phyloP scores from a whole-genome alignment of 1,140 invertebrate genomes.

The Lethrus apterus region DNA sequence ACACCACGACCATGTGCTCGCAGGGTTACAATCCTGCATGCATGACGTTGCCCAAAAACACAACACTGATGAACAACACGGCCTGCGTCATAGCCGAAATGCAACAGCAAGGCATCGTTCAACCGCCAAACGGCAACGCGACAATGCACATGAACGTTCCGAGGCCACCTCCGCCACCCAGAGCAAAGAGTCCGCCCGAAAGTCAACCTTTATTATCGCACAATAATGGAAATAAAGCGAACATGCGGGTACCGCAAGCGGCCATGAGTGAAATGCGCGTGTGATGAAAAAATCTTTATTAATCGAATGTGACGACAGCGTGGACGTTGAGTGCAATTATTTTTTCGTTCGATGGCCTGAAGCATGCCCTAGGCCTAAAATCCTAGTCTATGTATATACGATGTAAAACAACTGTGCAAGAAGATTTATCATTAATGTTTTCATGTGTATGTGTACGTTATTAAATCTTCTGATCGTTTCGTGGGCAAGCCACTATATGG shows the following conservation, averaged over 20 bases:
- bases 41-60: conserved; percentile 52
- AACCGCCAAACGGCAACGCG: conserved; percentile 49
- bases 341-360: conserved; percentile 17
- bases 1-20: conserved; percentile 32
- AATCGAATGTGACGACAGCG: conserved; percentile 9
- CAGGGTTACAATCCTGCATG: conserved; percentile 44
- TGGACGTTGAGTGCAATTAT: conserved; percentile 1
- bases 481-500: too few relatives aligned
- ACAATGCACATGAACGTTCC: conserved; percentile 49
- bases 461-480: conserved; percentile 8
- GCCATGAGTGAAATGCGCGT: conserved; percentile 77
- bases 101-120: conserved; percentile 43
- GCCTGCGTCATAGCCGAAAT: conserved; percentile 48
- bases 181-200: conserved; percentile 50
- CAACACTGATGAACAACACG: conserved; percentile 48
- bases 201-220: conserved; percentile 46
- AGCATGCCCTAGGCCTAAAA: too few relatives aligned
- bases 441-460: conserved; percentile 26
- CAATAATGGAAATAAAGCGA: conserved; percentile 29
- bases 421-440: conserved; percentile 25
- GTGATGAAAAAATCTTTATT: conserved; percentile 52
- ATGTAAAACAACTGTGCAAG: not conserved
- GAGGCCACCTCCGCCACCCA: conserved; percentile 49
- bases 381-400: conserved; percentile 22
- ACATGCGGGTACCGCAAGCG: conserved; percentile 58